These are phyloP conservation scores for Podarcis lilfordi DNA, from an alignment of 2,797 vertebrate species.

Conservation along the genomic window DNA sequence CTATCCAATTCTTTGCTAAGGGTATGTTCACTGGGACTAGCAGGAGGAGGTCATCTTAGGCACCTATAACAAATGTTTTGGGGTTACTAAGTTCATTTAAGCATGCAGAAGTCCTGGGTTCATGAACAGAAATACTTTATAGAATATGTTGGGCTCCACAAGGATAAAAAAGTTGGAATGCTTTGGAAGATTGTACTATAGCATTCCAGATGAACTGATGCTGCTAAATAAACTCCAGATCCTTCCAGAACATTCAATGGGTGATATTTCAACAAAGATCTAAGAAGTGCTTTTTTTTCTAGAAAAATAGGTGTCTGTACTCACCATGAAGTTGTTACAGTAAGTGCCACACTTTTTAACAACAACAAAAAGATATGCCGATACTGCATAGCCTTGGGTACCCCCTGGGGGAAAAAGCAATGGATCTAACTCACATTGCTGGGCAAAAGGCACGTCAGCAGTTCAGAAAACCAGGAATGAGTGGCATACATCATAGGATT, in stretches of 20 bases:
- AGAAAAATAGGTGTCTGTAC: too few species aligned
- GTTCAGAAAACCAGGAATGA: not conserved
- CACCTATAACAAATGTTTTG: not conserved
- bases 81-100: not conserved
- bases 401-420: too few species aligned
- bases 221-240: not conserved
- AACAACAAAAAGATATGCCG: too few species aligned
- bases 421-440: not conserved
- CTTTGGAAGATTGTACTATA: not conserved
- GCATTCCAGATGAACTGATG: not conserved
- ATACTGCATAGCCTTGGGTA: too few species aligned
- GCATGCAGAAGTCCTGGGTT: not conserved
- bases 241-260: not conserved
- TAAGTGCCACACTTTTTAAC: too few species aligned
- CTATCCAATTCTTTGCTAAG: slow-evolving; percentile 12
- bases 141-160: not conserved
- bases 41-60: not conserved
- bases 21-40: not conserved
- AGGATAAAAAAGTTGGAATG: not conserved
- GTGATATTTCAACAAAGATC: not conserved
- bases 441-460: not conserved
- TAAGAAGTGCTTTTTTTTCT: too few species aligned
- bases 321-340: too few species aligned
- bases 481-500: not conserved
- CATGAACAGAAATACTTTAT: not conserved